phyloP scores from a whole-genome alignment of 2,888 invertebrate species.

The Limnephilus rhombicus region DNA sequence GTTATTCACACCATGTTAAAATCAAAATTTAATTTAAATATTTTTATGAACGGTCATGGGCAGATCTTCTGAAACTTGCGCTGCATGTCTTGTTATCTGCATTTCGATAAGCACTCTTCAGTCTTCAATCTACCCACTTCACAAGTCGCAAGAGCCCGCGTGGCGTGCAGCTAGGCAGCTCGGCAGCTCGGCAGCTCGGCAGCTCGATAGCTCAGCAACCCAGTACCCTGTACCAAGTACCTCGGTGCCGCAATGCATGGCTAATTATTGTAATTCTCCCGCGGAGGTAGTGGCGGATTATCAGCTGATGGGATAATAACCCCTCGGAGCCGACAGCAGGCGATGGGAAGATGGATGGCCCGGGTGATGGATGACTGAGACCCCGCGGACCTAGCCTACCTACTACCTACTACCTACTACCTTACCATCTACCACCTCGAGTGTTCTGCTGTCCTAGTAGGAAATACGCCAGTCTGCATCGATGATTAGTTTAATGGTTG shows the following conservation, averaged over 20 bases:
- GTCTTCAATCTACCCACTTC: neutral
- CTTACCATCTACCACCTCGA: neutral
- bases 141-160: neutral
- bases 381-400: constrained; percentile 35
- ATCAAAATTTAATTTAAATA: too few species aligned
- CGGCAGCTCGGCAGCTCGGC: neutral
- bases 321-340: constrained; percentile 56
- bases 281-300: constrained; percentile 32
- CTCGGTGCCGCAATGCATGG: constrained; percentile 35
- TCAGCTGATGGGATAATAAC: constrained; percentile 63
- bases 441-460: constrained; percentile 56
- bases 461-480: constrained; percentile 48
- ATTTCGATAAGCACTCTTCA: neutral
- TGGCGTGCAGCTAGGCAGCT: constrained; percentile 5
- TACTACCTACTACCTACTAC: constrained; percentile 49
- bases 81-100: neutral
- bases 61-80: neutral
- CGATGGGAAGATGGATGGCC: constrained; percentile 65
- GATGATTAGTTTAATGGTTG: constrained; percentile 64
- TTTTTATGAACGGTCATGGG: too few species aligned
- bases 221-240: too few species aligned
- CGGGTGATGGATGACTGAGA: constrained; percentile 63
- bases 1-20: too few species aligned
- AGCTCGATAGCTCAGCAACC: too few species aligned
- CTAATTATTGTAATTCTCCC: constrained; percentile 62